Conservation (phyloP, 2,888 invertebrate genomes). For the Clusia tigrina region DNA sequence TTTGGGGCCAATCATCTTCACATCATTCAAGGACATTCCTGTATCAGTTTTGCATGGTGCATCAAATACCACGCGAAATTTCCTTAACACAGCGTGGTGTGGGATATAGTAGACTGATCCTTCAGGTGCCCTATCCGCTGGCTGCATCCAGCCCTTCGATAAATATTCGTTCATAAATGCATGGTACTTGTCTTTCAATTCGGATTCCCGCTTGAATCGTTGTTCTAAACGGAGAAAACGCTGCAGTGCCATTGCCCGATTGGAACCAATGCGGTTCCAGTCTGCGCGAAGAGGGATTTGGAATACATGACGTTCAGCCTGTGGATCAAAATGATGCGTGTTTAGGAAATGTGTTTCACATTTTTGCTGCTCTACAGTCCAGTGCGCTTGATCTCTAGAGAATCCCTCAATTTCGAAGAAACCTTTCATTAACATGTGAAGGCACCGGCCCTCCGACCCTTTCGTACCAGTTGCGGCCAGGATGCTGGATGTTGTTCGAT, state of each 20-base stretch:
- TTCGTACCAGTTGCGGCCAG: neutral
- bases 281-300: neutral
- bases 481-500: neutral
- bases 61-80: slow-evolving; percentile 19
- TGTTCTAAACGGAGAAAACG: slow-evolving; percentile 10
- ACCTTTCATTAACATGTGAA: neutral
- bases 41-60: slow-evolving; percentile 21
- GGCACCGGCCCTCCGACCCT: neutral
- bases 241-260: neutral
- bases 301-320: neutral
- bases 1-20: slow-evolving; percentile 18
- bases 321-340: neutral
- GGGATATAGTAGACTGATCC: slow-evolving; percentile 2
- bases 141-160: slow-evolving; percentile 12
- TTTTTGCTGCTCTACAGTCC: neutral
- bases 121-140: slow-evolving; percentile 9
- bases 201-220: slow-evolving; percentile 12
- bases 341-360: slow-evolving; percentile 1
- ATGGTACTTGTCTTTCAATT: neutral
- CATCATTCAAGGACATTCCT: slow-evolving; percentile 17
- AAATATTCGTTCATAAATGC: slow-evolving; percentile 5
- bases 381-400: neutral
- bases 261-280: neutral
- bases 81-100: slow-evolving; percentile 20
- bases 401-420: neutral